Conservation (phyloP, 2,797 vertebrate species). For the Anas georgica region DNA sequence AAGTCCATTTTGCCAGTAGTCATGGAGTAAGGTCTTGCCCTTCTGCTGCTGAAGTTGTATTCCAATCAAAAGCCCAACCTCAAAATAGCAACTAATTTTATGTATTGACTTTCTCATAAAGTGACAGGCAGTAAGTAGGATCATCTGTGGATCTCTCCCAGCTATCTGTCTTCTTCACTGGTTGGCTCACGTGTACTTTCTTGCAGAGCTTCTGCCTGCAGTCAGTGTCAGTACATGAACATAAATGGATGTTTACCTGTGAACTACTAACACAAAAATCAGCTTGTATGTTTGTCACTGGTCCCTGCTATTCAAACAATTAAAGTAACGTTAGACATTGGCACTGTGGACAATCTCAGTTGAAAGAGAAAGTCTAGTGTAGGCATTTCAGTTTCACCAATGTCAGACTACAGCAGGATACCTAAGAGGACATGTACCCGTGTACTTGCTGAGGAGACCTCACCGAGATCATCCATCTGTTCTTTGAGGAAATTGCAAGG, state of each 20-base stretch:
- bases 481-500: neutral
- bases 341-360: neutral
- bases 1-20: neutral
- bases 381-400: neutral
- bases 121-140: neutral
- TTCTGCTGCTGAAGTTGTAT: neutral
- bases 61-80: neutral
- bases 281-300: neutral
- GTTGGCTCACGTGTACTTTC: neutral
- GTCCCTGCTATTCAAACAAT: neutral
- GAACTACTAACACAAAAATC: neutral
- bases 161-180: neutral
- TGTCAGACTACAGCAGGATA: neutral
- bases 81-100: neutral
- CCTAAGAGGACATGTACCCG: neutral
- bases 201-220: neutral
- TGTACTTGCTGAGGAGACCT: neutral
- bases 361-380: neutral
- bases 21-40: neutral
- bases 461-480: neutral
- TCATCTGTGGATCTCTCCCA: neutral
- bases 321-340: neutral
- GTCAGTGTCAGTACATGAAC: neutral
- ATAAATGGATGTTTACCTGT: neutral
- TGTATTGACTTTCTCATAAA: neutral